These are phyloP conservation scores for Heliconius ethilla DNA, from an alignment of 2,888 invertebrate species.

Conservation along the genomic window DNA sequence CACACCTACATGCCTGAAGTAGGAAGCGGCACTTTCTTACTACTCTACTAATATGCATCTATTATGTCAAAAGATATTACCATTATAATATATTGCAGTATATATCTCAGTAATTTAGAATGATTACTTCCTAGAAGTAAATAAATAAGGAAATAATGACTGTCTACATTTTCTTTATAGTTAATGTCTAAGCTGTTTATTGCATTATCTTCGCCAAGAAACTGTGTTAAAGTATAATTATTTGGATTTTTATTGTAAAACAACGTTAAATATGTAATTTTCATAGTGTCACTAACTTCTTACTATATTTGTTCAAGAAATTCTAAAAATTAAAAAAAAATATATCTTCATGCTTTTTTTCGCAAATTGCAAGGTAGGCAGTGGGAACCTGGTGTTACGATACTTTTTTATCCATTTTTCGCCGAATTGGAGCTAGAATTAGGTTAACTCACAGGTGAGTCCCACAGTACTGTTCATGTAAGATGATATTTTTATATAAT, in stretches of 20 bases:
- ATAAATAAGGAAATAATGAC: conserved; percentile 20
- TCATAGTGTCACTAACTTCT: too few relatives aligned
- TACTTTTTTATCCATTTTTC: too few relatives aligned
- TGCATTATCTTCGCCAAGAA: not conserved
- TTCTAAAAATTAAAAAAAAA: too few relatives aligned
- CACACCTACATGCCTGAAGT: not conserved
- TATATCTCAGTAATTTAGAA: conserved; percentile 6
- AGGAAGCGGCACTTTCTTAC: not conserved
- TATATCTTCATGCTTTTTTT: too few relatives aligned
- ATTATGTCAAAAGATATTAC: conserved; percentile 4
- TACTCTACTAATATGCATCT: not conserved
- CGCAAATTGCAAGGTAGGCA: too few relatives aligned
- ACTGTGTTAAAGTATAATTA: not conserved
- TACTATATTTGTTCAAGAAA: too few relatives aligned
- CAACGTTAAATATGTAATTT: too few relatives aligned
- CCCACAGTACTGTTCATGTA: too few relatives aligned
- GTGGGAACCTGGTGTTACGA: too few relatives aligned
- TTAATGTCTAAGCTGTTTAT: not conserved
- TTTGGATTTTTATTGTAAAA: not conserved
- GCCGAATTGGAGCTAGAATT: too few relatives aligned
- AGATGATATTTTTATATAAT: not conserved
- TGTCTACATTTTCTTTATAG: conserved; percentile 4
- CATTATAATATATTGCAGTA: not conserved
- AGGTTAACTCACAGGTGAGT: too few relatives aligned
- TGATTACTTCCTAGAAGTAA: conserved; percentile 22